Base-by-base conservation (phyloP, 2,797 vertebrate species). In the Calcarius lapponicus region DNA sequence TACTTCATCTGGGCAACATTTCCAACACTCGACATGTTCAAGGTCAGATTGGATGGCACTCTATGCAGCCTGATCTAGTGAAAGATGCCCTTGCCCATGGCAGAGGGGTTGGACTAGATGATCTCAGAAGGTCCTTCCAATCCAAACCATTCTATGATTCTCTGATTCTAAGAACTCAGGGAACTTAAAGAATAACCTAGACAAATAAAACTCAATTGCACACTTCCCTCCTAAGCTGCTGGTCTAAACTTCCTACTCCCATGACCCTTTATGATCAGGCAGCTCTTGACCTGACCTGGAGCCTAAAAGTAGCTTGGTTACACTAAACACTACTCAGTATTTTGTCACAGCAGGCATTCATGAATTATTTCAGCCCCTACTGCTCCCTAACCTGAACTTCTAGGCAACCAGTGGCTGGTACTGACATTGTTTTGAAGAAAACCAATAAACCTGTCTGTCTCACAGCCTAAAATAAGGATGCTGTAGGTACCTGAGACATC, bases 151-250 rank as follows among this genome's bases (percentile, higher is more conserved):
- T 78, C n/a, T 45, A n/a, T 34, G 32, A 50, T 56, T 75, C 34
- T 54, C 14, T 67, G 28, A 75, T 53, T 73, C 42, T 75, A 11
- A 25, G 21, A 62, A 56, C 12, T 78, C n/a, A 56, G 48, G 38
- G 80, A 94, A 94, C 6, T 34, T 78, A 61, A 86, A 76, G 43
- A 34, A 45, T 47, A 95, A 72, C 60, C 54, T 61, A 76, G 57
- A 75, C 47, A 76, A 80, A n/a, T 80, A 71, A 66, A 94, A 91
- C 13, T 61, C 36, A 66, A 51, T 61, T 87, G 56, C 31, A 60
- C 45, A 61, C 71, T 74, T 88, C 34, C 29, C 74, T 85, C 74
- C 57, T 38, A 83, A 81, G 56, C 48, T 92, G 71, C 47, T 87
- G 66, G 32, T 90, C 80, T 84, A 47, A 34, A 64, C 65, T 54